Conservation (phyloP, 2,113 vertebrate genomes). For the Ptilorrhoa leucosticta region DNA sequence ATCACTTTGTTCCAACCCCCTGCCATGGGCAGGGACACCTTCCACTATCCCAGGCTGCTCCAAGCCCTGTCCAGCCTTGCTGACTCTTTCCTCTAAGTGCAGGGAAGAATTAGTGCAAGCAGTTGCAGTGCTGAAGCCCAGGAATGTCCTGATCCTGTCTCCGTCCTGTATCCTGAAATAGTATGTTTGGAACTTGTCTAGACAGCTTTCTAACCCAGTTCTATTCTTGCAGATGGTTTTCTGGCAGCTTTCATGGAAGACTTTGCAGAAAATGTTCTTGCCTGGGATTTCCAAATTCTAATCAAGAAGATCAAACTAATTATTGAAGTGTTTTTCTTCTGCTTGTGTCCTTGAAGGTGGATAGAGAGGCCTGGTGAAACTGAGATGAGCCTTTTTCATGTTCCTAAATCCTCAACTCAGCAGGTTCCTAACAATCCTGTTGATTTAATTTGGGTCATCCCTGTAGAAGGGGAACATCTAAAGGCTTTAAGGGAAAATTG, state of each 20-base stretch:
- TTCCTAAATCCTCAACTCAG: not conserved
- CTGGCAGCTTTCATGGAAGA: not conserved
- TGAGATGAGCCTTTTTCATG: not conserved
- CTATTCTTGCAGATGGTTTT: not conserved
- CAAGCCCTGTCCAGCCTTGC: not conserved
- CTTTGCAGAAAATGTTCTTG: not conserved
- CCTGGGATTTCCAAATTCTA: not conserved
- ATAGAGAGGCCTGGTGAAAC: not conserved
- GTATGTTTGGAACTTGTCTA: not conserved
- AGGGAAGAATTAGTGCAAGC: not conserved
- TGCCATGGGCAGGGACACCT: not conserved
- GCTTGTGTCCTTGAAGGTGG: not conserved
- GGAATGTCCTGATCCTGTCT: not conserved
- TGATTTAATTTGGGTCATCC: not conserved
- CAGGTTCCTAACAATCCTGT: not conserved
- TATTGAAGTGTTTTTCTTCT: not conserved
- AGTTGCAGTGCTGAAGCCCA: not conserved
- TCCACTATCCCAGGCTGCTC: not conserved
- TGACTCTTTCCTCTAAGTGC: not conserved
- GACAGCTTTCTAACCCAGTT: not conserved
- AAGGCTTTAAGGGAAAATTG: not conserved
- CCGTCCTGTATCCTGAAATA: not conserved
- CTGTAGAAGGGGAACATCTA: not conserved
- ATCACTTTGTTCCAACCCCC: not conserved
- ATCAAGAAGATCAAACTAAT: not conserved